Conservation (phyloP, 2,113 vertebrate species). For the Tenrec ecaudatus region DNA sequence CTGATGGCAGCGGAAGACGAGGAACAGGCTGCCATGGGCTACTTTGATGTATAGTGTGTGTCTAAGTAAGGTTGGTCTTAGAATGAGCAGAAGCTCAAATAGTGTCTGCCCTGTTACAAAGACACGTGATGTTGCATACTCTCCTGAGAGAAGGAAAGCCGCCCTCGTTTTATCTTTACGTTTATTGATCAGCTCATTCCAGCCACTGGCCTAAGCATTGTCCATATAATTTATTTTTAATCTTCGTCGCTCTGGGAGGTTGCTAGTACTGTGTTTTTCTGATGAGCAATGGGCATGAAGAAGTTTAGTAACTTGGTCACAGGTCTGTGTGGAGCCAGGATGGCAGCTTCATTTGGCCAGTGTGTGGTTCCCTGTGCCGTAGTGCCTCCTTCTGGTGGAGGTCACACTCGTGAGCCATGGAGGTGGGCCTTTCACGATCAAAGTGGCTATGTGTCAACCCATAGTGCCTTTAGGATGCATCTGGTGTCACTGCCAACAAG, state of each 20-base stretch:
- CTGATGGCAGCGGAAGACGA: neutral
- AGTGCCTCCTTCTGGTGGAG: slow-evolving; percentile 26
- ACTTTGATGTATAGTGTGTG: neutral
- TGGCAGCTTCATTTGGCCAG: neutral
- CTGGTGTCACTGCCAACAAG: neutral
- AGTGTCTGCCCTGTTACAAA: neutral
- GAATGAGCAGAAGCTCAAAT: neutral
- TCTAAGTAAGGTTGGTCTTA: neutral
- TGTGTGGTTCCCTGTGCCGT: neutral
- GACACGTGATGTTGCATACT: neutral
- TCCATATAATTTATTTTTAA: neutral
- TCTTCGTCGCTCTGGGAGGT: neutral
- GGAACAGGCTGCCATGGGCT: neutral
- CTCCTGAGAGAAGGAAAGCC: neutral
- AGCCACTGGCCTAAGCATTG: neutral
- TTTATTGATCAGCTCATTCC: neutral
- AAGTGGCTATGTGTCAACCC: neutral
- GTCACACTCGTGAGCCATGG: too few species aligned
- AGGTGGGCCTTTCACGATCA: neutral
- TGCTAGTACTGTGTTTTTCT: neutral
- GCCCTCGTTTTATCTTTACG: neutral
- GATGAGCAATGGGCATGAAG: neutral
- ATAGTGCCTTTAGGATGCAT: neutral
- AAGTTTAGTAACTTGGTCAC: too few species aligned
- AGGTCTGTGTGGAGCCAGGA: neutral